phyloP scores from a whole-genome alignment of 2,797 vertebrate species.

The Rousettus madagascariensis region DNA sequence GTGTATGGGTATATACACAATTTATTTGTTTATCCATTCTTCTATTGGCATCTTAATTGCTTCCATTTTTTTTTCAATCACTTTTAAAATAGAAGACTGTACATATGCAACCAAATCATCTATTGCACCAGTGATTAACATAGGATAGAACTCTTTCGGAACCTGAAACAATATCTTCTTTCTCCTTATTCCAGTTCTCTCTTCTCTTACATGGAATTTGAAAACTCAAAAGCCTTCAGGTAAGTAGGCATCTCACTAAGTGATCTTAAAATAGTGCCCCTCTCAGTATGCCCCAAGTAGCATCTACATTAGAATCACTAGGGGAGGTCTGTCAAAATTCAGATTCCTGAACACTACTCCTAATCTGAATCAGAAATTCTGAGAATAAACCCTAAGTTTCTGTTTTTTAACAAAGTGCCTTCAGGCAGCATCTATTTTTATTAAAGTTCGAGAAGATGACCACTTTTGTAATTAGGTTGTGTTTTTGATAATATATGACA shows the following conservation, averaged over 20 bases:
- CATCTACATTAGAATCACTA: background rate
- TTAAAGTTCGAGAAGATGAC: background rate
- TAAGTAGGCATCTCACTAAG: background rate
- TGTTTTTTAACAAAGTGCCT: background rate
- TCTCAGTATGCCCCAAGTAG: background rate
- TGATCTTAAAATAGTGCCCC: background rate
- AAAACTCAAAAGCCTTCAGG: background rate
- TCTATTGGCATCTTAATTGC: background rate
- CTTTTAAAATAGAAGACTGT: background rate
- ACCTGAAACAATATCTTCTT: background rate
- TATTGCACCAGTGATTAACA: background rate
- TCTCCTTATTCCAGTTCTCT: background rate
- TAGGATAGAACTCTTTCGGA: background rate
- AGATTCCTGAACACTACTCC: background rate
- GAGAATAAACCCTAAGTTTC: background rate
- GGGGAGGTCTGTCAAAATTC: background rate
- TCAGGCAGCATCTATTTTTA: background rate
- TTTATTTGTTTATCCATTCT: background rate
- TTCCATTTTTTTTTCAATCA: background rate
- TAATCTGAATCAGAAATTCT: background rate
- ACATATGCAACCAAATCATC: background rate
- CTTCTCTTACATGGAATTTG: background rate
- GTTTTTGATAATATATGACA: background rate
- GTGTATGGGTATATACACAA: background rate
- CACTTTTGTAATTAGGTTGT: background rate